Percentiles rank a stretch among this genome's conserved stretches.
These are phyloP conservation scores for Phthorimaea operculella DNA, from an alignment of 1,140 invertebrate genomes.

Conservation along the genomic window DNA sequence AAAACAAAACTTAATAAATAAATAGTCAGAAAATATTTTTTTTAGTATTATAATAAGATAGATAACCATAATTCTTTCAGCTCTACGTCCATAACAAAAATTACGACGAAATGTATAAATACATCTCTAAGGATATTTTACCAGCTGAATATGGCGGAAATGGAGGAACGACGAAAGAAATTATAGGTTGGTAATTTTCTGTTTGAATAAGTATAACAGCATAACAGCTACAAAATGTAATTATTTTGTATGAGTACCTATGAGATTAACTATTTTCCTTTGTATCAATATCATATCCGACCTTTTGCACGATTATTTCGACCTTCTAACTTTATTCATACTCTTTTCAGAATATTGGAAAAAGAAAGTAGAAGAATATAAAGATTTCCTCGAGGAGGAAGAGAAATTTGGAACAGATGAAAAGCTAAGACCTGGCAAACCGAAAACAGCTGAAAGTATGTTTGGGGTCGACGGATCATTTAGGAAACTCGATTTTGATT, in stretches of 20 bases:
- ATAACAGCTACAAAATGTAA: too few species aligned
- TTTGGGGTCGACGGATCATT: slow-evolving; percentile 73
- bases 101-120: slow-evolving; percentile 49
- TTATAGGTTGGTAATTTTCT: slow-evolving; percentile 28
- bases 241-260: too few species aligned
- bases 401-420: slow-evolving; percentile 69
- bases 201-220: too few species aligned
- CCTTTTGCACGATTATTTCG: too few species aligned
- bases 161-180: slow-evolving; percentile 37
- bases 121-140: slow-evolving; percentile 52
- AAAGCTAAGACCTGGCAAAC: slow-evolving; percentile 67
- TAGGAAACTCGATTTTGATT: slow-evolving; percentile 63
- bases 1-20: neutral
- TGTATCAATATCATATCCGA: too few species aligned
- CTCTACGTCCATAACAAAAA: slow-evolving; percentile 37
- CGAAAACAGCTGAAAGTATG: slow-evolving; percentile 67
- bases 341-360: slow-evolving; percentile 58
- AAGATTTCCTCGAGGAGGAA: slow-evolving; percentile 68
- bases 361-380: slow-evolving; percentile 59
- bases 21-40: too few species aligned
- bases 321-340: too few species aligned
- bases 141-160: slow-evolving; percentile 62
- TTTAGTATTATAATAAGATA: too few species aligned
- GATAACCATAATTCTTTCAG: too few species aligned
- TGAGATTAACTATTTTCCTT: too few species aligned